These are phyloP conservation scores for Balanococcus diminutus DNA, from an alignment of 2,888 invertebrate genomes.

Conservation along the genomic window DNA sequence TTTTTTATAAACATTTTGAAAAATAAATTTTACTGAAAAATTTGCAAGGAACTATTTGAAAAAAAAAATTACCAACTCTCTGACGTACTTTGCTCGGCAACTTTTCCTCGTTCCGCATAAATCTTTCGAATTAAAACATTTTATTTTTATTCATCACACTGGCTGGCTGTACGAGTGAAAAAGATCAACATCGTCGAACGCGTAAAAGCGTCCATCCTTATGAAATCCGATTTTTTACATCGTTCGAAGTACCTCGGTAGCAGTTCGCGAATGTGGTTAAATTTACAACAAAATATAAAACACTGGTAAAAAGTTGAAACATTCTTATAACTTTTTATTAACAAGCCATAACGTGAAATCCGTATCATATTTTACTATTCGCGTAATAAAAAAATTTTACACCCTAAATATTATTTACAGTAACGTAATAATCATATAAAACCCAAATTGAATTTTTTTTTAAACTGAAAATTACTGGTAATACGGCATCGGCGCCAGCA, in stretches of 20 bases:
- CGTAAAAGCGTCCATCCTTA: not conserved
- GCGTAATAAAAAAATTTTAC: slow-evolving; percentile 20
- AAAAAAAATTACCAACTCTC: too few species aligned
- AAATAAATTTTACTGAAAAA: too few species aligned
- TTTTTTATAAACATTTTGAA: too few species aligned
- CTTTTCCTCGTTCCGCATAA: not conserved
- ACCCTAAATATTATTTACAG: slow-evolving; percentile 24
- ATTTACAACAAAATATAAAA: slow-evolving; percentile 32
- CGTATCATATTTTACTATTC: slow-evolving; percentile 36
- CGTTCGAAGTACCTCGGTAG: not conserved
- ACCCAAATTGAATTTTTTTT: slow-evolving; percentile 30
- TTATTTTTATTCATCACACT: not conserved
- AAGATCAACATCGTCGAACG: not conserved
- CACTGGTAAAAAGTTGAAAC: slow-evolving; percentile 24
- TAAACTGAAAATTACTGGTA: slow-evolving; percentile 9
- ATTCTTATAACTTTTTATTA: slow-evolving; percentile 31
- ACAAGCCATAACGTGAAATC: slow-evolving; percentile 33
- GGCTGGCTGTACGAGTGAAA: too few species aligned
- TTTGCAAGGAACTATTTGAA: too few species aligned
- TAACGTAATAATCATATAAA: slow-evolving; percentile 35
- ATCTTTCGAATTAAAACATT: not conserved
- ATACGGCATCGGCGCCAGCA: slow-evolving; percentile 1
- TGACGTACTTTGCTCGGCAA: not conserved
- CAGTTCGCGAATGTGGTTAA: slow-evolving; percentile 9
- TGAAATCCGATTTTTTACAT: not conserved